Conservation (phyloP, 2,888 invertebrate genomes). For the Sacculina carcini region DNA sequence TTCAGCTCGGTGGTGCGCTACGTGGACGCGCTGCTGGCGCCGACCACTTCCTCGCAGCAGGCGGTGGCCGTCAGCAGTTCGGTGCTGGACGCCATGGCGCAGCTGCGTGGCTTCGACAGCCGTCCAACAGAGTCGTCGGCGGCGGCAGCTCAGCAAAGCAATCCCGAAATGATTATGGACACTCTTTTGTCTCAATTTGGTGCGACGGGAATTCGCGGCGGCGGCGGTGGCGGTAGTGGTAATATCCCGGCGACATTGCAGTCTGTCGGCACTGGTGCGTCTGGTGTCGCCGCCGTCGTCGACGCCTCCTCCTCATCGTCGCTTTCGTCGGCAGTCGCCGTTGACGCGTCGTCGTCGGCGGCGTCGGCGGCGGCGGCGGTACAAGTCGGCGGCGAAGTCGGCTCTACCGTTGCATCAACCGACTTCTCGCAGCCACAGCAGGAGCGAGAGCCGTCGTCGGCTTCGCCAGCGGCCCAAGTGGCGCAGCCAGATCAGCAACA, state of each 20-base stretch:
- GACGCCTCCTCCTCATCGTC: too few relatives aligned
- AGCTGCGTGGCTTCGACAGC: not conserved
- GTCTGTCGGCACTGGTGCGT: not conserved
- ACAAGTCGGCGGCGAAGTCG: not conserved
- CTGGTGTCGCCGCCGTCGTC: not conserved
- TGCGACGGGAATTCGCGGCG: not conserved
- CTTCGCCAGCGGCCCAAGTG: not conserved
- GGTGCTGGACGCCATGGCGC: not conserved
- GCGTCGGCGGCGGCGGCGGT: not conserved
- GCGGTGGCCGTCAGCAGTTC: not conserved
- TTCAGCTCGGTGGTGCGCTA: constrained; percentile 1
- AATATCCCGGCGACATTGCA: not conserved
- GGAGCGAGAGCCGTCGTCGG: not conserved
- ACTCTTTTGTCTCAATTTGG: not conserved
- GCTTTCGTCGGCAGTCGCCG: not conserved
- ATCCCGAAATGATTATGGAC: constrained; percentile 2
- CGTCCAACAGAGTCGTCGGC: not conserved
- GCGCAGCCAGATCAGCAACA: too few relatives aligned
- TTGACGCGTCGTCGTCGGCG: not conserved
- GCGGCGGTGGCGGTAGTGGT: not conserved
- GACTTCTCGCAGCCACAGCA: constrained; percentile 6
- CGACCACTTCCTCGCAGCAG: not conserved
- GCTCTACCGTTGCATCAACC: not conserved
- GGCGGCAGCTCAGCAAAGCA: too few relatives aligned
- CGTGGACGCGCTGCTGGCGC: not conserved